These are phyloP conservation scores for Mycogona germanica DNA, from an alignment of 2,888 invertebrate species.

Conservation along the genomic window DNA sequence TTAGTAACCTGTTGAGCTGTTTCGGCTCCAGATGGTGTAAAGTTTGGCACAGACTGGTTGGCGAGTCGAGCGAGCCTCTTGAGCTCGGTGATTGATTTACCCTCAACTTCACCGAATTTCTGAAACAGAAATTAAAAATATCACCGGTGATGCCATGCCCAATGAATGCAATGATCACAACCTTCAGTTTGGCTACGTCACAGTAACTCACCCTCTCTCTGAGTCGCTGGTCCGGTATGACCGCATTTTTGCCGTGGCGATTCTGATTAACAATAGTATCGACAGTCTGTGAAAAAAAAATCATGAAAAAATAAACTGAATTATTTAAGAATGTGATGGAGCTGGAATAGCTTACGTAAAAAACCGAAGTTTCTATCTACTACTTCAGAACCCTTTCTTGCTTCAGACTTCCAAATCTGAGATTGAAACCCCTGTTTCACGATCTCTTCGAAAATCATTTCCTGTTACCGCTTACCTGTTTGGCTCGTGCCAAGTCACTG, in stretches of 20 bases:
- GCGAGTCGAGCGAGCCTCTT: conserved; percentile 16
- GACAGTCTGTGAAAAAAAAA: conserved; percentile 15
- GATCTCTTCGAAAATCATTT: neutral
- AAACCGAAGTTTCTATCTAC: too few relatives aligned
- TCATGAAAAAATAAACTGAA: neutral
- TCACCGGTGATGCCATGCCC: too few relatives aligned
- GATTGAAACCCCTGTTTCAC: neutral
- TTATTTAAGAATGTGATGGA: too few relatives aligned
- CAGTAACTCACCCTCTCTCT: conserved; percentile 15
- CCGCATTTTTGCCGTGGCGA: neutral
- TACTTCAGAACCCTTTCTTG: too few relatives aligned
- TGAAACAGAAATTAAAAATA: neutral
- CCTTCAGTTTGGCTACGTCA: too few relatives aligned
- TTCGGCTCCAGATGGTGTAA: conserved; percentile 19
- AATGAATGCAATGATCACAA: neutral
- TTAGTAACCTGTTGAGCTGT: conserved; percentile 18
- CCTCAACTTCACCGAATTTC: conserved; percentile 21
- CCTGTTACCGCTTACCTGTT: conserved; percentile 11
- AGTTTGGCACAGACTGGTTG: conserved; percentile 17
- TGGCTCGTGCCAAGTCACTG: conserved; percentile 18
- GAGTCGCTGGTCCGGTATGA: conserved; percentile 14
- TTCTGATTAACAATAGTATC: conserved; percentile 17
- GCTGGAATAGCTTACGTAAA: too few relatives aligned
- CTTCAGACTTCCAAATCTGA: too few relatives aligned
- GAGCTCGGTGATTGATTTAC: conserved; percentile 17